Base-by-base conservation (phyloP, 2,797 vertebrate species). In the Syngnathus rostellatus region DNA sequence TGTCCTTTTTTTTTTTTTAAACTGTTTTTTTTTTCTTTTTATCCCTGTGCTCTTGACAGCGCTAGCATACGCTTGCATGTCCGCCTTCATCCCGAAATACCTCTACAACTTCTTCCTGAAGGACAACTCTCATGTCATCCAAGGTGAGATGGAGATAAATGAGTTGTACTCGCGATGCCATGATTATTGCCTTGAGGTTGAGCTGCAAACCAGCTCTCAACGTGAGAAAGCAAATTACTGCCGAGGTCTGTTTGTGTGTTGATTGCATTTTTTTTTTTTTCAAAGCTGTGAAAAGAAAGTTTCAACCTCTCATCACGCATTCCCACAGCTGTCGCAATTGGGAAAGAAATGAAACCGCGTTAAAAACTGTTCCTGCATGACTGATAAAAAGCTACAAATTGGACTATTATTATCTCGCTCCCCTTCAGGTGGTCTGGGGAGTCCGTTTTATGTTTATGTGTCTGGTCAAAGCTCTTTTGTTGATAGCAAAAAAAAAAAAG, bases 71-170 rank as follows among this genome's bases (percentile, higher is more conserved):
- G 93, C 97, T 4, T 99, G 97, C 73, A 99, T 99, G 97, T 99
- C 96, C 70, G 94, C 97, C 74, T 99, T 99, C 87, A 98, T 99
- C 80, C 96, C 97, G 9, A 99, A 99, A 85, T 99, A 99, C 80
- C 88, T 99, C 63, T 98, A 97, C 89, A 98, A 99, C 86, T 99
- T 99, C 83, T 99, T 99, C 83, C 83, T 99, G 74, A 99, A 99
- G 89, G 97, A 99, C 89, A 99, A 99, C 88, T 99, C 97, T 55
- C 96, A 98, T 57, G 97, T 99, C 73, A 99, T 99, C 80, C 97
- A 99, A 93, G 97, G 97, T 99, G 85, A 91, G 90, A 37, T 25
- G 6, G 21, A n/a, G 39, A 45, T 12, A 2, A 60, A 39, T 14
- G 46, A 54, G 12, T 9, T 12, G 37, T 23, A 21, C 51, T 38